Conservation (phyloP, 2,888 invertebrate species). For the Tipula vernalis region DNA sequence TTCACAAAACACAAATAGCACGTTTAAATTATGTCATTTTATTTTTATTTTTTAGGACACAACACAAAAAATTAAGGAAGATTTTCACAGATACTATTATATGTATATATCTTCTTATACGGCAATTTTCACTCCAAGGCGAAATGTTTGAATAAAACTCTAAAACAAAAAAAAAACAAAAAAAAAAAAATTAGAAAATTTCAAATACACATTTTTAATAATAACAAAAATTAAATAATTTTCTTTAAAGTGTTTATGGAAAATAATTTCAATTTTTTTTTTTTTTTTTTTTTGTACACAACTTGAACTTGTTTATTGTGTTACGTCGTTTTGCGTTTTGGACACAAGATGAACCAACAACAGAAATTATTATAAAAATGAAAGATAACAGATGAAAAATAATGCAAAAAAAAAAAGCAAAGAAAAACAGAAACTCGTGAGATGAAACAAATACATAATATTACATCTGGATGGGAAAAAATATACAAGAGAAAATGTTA, state of each 20-base stretch:
- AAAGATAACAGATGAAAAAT: constrained; percentile 4
- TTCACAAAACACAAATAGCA: not conserved
- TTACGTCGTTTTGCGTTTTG: not conserved
- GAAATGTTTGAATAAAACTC: not conserved
- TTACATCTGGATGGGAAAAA: not conserved
- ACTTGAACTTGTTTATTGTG: not conserved
- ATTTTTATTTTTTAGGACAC: not conserved
- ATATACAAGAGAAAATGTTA: not conserved
- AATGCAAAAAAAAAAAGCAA: not conserved
- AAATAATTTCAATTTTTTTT: not conserved
- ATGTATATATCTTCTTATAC: not conserved
- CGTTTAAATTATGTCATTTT: not conserved
- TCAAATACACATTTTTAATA: not conserved
- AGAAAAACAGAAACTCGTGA: not conserved
- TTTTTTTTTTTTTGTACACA: not conserved
- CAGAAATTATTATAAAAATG: not conserved
- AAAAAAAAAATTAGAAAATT: not conserved
- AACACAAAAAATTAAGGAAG: not conserved
- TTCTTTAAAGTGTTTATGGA: not conserved
- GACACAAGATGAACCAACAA: not conserved
- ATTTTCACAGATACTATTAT: not conserved
- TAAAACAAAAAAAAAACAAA: not conserved
- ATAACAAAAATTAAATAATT: not conserved
- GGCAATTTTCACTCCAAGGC: not conserved
- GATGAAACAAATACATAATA: not conserved